Base-by-base conservation (phyloP, 2,888 invertebrate genomes). In the Colletes collaris region DNA sequence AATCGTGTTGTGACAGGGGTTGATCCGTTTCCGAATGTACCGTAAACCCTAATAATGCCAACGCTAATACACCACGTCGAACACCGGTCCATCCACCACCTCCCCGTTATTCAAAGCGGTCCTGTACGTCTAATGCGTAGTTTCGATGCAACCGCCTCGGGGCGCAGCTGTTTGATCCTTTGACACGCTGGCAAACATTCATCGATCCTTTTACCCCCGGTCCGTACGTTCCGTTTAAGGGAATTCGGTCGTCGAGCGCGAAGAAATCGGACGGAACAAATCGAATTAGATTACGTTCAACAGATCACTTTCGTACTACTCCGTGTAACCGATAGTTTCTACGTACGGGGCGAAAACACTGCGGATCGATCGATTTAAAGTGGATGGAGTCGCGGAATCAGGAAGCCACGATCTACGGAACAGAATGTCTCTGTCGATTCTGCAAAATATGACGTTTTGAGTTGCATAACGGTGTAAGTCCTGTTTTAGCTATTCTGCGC, bases 21-120 rank as follows among this genome's bases (percentile, higher is more conserved):
- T 68, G 64, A 73, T 68, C 67, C 65, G 50, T 68, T 46, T 62
- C 64, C 49, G 79, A 79, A 64, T 73, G 68, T 65, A 73, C 79
- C 79, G 65, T 79, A 79, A 79, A 79, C 50, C 79, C 68, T 68
- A 79, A 80, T 73, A 80, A 73, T 73, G 73, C 73, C 68, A 13
- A 27, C 5, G 65, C 56, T 79, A 73, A 79, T 79, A 65, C 79
- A 56, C 60, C 73, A 40, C 19, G 10, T 44, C 63, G 40, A 53
- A 52, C 58, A 46, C 7, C 44, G 46, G 37, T 35, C 44, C 10
- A 78, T 65, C 65, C 56, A 56, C 52, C 16, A 16, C 16, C 16
- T 16, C 60, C 62, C 56, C 65, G 27, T 68, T 56, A 65, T 60
- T 67, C 65, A 19, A 49, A 44, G 6, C 27, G 49, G 64, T 4